A percentile compares a stretch with the other conserved stretches of the same genome.
Evolutionary conservation across 2,888 invertebrate genomes (phyloP).

Genomic region (Apamea anceps): DNA sequence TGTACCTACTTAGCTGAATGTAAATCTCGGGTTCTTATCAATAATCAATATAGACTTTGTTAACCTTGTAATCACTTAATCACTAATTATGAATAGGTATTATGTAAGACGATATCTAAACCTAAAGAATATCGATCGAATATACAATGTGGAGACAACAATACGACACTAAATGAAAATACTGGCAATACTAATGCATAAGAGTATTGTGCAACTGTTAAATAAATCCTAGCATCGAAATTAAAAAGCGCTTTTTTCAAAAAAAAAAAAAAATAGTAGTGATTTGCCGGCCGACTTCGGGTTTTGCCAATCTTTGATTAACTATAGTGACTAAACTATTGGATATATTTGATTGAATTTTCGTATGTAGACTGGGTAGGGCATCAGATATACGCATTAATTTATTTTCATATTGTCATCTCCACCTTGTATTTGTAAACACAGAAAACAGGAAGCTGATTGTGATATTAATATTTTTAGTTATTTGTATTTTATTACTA

Average conservation of each 20-base stretch:
- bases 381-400: background rate
- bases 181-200: background rate
- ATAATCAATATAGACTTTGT: background rate
- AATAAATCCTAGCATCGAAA: background rate
- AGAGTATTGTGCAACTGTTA: background rate
- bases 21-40: background rate
- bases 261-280: background rate
- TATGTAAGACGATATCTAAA: background rate
- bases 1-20: background rate
- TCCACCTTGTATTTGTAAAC: background rate
- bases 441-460: conserved; percentile 38
- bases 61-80: background rate
- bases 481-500: conserved; percentile 53
- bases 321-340: no score
- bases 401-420: background rate
- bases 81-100: background rate
- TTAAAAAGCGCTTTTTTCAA: background rate
- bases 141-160: background rate
- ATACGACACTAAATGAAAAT: background rate
- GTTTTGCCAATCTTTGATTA: background rate
- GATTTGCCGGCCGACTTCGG: background rate
- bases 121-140: background rate
- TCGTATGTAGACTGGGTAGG: background rate
- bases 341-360: background rate
- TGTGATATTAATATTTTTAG: conserved; percentile 60